Percentiles rank a stretch among this genome's conserved stretches.
phyloP scores from a whole-genome alignment of 2,797 vertebrate genomes.

The Spinibarbus caldwelli region DNA sequence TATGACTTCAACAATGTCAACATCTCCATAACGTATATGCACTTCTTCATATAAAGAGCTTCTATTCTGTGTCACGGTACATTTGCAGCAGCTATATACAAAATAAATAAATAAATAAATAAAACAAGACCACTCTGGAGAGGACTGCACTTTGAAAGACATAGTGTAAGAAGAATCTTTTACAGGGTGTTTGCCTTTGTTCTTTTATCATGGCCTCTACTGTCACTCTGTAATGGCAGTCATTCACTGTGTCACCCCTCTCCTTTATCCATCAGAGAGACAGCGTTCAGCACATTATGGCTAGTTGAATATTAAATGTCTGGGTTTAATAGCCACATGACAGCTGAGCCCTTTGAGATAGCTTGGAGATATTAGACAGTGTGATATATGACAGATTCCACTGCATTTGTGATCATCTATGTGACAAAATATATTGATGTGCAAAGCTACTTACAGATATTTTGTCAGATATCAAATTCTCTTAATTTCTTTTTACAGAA shows the following conservation, averaged over 20 bases:
- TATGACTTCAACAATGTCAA: background rate
- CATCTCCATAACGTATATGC: background rate
- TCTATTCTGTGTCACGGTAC: background rate
- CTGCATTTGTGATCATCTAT: constrained; percentile 54
- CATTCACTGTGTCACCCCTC: constrained; percentile 4
- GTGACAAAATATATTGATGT: constrained; percentile 64
- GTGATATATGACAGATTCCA: constrained; percentile 14
- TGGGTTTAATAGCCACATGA: constrained; percentile 37
- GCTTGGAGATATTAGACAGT: constrained; percentile 5
- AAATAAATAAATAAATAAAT: background rate
- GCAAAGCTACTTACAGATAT: constrained; percentile 66
- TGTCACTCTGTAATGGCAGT: constrained; percentile 21
- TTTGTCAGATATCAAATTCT: constrained; percentile 61
- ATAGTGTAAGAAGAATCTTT: constrained; percentile 39
- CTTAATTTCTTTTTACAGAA: constrained; percentile 63
- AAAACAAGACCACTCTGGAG: background rate
- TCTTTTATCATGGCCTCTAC: constrained; percentile 32
- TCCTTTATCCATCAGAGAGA: constrained; percentile 13
- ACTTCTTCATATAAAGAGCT: background rate
- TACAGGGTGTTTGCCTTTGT: constrained; percentile 33
- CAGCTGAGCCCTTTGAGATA: constrained; percentile 32
- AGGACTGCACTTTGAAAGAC: background rate
- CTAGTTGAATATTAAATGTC: constrained; percentile 37
- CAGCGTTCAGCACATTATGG: constrained; percentile 35
- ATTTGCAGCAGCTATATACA: background rate